Percentiles rank a stretch among this genome's conserved stretches.
Conservation (phyloP, 2,797 vertebrate genomes). For the Sebastes trivittatus region DNA sequence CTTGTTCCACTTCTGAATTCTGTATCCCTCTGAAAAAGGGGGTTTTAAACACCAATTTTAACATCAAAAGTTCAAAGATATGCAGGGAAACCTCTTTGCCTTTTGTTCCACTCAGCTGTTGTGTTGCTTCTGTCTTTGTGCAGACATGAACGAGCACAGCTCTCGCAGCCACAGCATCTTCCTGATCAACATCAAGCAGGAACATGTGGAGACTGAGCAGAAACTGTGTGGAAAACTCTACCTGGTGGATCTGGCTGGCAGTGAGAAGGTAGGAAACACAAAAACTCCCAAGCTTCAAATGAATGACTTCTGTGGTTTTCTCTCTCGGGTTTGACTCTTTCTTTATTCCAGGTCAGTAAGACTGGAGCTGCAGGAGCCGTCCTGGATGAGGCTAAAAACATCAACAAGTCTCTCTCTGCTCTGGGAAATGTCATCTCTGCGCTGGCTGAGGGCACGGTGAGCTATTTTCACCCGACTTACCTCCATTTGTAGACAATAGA, state of each 20-base stretch:
- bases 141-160: conserved; percentile 98
- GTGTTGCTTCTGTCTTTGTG: conserved; percentile 16
- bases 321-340: background rate
- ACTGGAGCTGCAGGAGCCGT: conserved; percentile 96
- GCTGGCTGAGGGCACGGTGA: conserved; percentile 96
- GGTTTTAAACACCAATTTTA: background rate
- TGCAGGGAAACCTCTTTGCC: background rate
- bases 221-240: conserved; percentile 96
- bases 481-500: background rate
- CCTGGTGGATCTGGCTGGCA: conserved; percentile 94
- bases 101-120: background rate
- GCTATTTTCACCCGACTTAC: background rate
- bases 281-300: background rate
- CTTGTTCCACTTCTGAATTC: background rate
- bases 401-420: conserved; percentile 98
- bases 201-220: conserved; percentile 95
- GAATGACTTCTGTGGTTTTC: background rate
- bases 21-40: background rate
- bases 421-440: conserved; percentile 98
- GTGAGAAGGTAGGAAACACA: conserved; percentile 87
- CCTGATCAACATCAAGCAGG: conserved; percentile 98
- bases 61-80: background rate
- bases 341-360: conserved; percentile 91
- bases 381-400: conserved; percentile 98
- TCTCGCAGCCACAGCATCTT: conserved; percentile 99